A percentile compares a stretch with the other conserved stretches of the same genome.
phyloP scores from a whole-genome alignment of 2,888 invertebrate species.

The Melipona beecheii region DNA sequence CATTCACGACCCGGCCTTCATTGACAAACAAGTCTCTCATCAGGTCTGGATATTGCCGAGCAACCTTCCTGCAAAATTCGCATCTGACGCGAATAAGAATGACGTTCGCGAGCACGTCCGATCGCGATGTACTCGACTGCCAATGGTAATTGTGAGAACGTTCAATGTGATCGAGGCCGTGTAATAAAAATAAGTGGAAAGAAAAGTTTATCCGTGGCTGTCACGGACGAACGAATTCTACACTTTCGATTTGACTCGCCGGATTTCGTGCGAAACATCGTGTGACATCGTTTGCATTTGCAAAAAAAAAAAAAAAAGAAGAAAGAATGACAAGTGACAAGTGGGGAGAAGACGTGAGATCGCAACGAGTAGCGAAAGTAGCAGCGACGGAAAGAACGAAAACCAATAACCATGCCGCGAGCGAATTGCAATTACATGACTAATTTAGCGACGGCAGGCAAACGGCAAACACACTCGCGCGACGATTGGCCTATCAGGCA shows the following conservation, averaged over 20 bases:
- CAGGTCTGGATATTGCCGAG: background rate
- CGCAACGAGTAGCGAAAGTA: background rate
- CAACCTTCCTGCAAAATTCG: background rate
- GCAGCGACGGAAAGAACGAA: no score
- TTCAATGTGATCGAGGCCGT: background rate
- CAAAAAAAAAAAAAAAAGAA: no score
- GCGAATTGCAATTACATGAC: conserved; percentile 14
- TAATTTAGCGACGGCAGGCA: background rate
- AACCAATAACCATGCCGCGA: conserved; percentile 2
- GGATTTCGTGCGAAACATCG: no score
- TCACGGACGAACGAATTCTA: no score
- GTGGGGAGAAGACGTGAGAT: no score
- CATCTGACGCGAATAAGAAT: background rate
- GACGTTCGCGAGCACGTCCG: background rate
- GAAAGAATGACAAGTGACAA: no score
- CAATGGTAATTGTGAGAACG: background rate
- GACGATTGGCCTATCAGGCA: background rate
- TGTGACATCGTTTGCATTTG: background rate
- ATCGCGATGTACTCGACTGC: background rate
- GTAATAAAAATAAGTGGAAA: no score
- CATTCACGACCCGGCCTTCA: background rate
- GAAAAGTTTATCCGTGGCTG: no score
- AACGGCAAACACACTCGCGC: background rate
- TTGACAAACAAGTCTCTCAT: background rate
- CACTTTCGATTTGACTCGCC: no score